These are phyloP conservation scores for Syngnathus acus DNA, from an alignment of 2,797 vertebrate genomes.

Conservation along the genomic window DNA sequence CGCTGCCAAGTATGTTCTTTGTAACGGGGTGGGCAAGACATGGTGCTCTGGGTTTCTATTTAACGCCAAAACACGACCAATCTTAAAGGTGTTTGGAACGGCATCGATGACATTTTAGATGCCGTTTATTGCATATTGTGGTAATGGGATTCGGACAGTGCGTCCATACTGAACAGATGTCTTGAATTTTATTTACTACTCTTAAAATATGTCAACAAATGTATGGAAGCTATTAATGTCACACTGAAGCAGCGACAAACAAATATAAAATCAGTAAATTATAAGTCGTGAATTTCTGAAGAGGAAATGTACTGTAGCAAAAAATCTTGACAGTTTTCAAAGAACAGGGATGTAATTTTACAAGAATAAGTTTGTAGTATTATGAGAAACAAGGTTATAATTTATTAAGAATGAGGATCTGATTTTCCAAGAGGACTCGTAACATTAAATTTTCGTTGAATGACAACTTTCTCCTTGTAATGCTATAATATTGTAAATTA, in stretches of 20 bases:
- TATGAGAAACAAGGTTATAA: no score
- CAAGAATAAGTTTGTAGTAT: no score
- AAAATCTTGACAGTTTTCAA: background rate
- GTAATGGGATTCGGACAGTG: background rate
- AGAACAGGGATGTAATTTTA: background rate
- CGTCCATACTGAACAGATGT: background rate
- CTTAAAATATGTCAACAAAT: background rate
- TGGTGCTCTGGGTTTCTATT: background rate
- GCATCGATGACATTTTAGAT: conserved; percentile 11
- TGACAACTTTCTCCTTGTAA: background rate
- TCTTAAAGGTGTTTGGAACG: conserved; percentile 14
- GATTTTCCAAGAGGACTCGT: no score
- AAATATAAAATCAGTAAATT: background rate
- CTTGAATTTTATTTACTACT: background rate
- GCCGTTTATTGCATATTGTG: conserved; percentile 13
- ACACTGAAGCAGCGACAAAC: background rate
- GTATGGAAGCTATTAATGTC: background rate
- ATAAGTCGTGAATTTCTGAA: background rate
- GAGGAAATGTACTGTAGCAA: background rate
- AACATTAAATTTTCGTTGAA: background rate
- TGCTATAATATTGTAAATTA: background rate
- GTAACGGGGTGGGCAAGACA: conserved; percentile 28
- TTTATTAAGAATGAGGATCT: no score
- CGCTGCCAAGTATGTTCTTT: conserved; percentile 45
- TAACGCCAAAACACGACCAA: background rate